A percentile compares a stretch with the other conserved stretches of the same genome.
Evolutionary conservation across 2,888 invertebrate species (phyloP).

Genomic region (Apamea monoglypha): DNA sequence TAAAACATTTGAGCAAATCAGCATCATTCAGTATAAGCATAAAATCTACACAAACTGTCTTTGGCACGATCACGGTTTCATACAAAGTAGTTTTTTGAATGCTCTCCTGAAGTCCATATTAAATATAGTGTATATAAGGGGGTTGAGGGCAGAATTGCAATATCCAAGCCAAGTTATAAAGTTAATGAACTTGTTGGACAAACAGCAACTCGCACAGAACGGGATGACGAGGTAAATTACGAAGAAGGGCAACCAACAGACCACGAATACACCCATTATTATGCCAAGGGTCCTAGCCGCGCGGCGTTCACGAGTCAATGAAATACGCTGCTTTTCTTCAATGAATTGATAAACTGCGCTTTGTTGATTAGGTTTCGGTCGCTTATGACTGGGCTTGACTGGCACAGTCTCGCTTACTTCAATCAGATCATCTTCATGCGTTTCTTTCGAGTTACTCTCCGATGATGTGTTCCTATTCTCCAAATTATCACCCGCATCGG

Average conservation of each 20-base stretch:
- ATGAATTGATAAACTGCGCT: slow-evolving; percentile 95
- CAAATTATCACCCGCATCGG: slow-evolving; percentile 82
- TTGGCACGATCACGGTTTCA: slow-evolving; percentile 84
- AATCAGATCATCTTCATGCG: slow-evolving; percentile 83
- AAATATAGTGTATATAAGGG: slow-evolving; percentile 98
- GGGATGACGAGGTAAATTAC: slow-evolving; percentile 98
- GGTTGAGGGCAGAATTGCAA: slow-evolving; percentile 97
- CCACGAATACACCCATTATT: slow-evolving; percentile 99
- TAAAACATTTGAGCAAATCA: slow-evolving; percentile 85
- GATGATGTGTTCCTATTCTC: slow-evolving; percentile 86
- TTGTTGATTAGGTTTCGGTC: slow-evolving; percentile 81
- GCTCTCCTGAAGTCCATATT: slow-evolving; percentile 98
- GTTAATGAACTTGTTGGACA: slow-evolving; percentile 94
- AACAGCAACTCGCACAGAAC: slow-evolving; percentile 95
- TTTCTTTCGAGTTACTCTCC: slow-evolving; percentile 88
- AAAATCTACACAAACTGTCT: slow-evolving; percentile 71
- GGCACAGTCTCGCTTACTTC: slow-evolving; percentile 77
- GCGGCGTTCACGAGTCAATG: slow-evolving; percentile 97
- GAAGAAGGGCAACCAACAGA: slow-evolving; percentile 99
- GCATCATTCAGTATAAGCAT: slow-evolving; percentile 76
- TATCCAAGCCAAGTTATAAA: slow-evolving; percentile 98
- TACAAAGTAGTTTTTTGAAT: slow-evolving; percentile 93
- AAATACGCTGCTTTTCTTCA: slow-evolving; percentile 97
- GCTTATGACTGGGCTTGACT: slow-evolving; percentile 76
- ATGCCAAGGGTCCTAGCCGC: slow-evolving; percentile 98